Percentiles rank a stretch among this genome's conserved stretches.
These are phyloP conservation scores for Pedetes capensis DNA, from an alignment of 2,113 vertebrate species.

Conservation along the genomic window DNA sequence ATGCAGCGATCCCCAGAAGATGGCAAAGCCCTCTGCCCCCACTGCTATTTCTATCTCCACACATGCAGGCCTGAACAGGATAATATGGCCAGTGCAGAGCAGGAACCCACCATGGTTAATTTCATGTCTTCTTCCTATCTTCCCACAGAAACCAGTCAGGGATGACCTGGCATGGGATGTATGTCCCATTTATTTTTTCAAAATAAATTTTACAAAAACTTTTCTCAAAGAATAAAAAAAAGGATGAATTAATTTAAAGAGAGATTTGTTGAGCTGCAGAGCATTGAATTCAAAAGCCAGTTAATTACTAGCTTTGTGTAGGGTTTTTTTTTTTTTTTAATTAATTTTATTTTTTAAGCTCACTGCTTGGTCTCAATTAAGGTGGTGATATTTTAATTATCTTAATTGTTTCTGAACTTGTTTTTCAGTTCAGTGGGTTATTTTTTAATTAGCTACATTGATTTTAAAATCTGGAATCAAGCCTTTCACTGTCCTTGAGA, in stretches of 20 bases:
- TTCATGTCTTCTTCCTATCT: not conserved
- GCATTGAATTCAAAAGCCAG: slow-evolving; percentile 48
- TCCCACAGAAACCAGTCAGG: not conserved
- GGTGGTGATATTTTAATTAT: slow-evolving; percentile 70
- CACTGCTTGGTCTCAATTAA: slow-evolving; percentile 66
- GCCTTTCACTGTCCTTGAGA: not conserved
- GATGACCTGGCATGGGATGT: not conserved
- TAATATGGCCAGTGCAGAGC: not conserved
- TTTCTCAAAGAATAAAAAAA: not conserved
- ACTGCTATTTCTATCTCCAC: not conserved
- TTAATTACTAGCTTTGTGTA: slow-evolving; percentile 51
- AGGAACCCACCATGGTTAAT: not conserved
- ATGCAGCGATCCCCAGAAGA: not conserved
- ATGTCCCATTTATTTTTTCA: not conserved
- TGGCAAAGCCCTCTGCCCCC: not conserved
- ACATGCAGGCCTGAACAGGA: not conserved
- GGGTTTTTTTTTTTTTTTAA: slow-evolving; percentile 24
- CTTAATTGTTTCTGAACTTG: slow-evolving; percentile 68
- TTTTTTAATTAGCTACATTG: slow-evolving; percentile 71
- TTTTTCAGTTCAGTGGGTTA: slow-evolving; percentile 59
- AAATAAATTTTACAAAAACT: slow-evolving; percentile 29
- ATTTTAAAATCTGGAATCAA: slow-evolving; percentile 46
- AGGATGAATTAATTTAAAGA: slow-evolving; percentile 44
- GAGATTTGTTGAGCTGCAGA: slow-evolving; percentile 42
- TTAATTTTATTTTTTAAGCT: slow-evolving; percentile 71